A percentile compares a stretch with the other conserved stretches of the same genome.
phyloP scores from a whole-genome alignment of 2,113 vertebrate genomes.

The Hepsetus odoe region DNA sequence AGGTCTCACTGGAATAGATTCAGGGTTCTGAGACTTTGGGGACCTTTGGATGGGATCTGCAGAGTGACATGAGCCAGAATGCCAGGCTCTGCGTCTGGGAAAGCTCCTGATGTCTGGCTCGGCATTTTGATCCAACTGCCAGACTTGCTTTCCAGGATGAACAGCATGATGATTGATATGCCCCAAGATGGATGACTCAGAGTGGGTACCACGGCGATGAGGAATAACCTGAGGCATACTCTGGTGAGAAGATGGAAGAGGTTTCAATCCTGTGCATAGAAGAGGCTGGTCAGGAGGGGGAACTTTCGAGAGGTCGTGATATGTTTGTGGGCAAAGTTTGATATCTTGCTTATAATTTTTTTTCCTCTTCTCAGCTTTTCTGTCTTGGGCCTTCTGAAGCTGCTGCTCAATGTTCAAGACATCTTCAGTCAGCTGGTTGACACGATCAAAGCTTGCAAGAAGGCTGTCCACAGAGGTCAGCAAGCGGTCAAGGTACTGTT shows the following conservation, averaged over 20 bases:
- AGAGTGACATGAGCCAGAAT: slow-evolving; percentile 73
- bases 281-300: slow-evolving; percentile 29
- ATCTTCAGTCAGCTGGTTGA: slow-evolving; percentile 72
- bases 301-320: slow-evolving; percentile 25
- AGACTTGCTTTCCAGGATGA: not conserved
- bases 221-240: slow-evolving; percentile 19
- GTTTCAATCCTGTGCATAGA: not conserved
- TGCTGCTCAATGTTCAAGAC: slow-evolving; percentile 69
- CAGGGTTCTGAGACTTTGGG: slow-evolving; percentile 42
- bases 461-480: slow-evolving; percentile 63
- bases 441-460: slow-evolving; percentile 71
- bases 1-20: slow-evolving; percentile 56
- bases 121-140: not conserved
- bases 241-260: slow-evolving; percentile 18
- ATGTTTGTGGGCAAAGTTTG: not conserved
- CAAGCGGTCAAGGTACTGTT: slow-evolving; percentile 70
- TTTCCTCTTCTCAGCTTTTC: slow-evolving; percentile 55
- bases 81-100: slow-evolving; percentile 70
- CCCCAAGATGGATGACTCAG: slow-evolving; percentile 58
- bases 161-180: not conserved
- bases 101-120: slow-evolving; percentile 22
- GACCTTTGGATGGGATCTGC: slow-evolving; percentile 67
- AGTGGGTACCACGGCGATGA: slow-evolving; percentile 61
- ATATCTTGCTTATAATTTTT: not conserved
- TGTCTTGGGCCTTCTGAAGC: slow-evolving; percentile 64